A percentile compares a stretch with the other conserved stretches of the same genome.
phyloP scores from a whole-genome alignment of 2,888 invertebrate species.

The Epirrhoe alternata region DNA sequence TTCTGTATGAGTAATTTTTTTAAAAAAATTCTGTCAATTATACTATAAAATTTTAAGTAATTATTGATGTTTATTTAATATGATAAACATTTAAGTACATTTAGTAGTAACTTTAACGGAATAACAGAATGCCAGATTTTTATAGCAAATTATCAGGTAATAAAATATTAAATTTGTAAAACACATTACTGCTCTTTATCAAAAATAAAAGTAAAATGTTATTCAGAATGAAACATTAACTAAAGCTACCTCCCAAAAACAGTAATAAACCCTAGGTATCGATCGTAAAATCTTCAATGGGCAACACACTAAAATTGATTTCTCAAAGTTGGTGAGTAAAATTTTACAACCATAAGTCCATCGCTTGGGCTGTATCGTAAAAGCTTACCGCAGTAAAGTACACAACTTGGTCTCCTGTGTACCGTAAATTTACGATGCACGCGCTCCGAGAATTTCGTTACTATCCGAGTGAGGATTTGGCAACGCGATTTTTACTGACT shows the following conservation, averaged over 20 bases:
- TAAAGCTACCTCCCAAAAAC: background rate
- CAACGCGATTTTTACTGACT: conserved; percentile 63
- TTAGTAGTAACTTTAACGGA: no score
- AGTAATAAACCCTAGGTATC: background rate
- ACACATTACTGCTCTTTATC: background rate
- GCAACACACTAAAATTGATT: conserved; percentile 27
- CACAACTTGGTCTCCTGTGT: conserved; percentile 78
- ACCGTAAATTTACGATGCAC: conserved; percentile 80
- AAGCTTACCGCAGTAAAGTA: conserved; percentile 80
- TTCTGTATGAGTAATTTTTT: background rate
- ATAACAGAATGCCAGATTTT: no score
- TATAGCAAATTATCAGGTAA: no score
- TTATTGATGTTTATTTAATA: no score
- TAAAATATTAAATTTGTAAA: background rate
- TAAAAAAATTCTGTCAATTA: no score
- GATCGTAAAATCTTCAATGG: conserved; percentile 9
- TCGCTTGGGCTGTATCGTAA: conserved; percentile 57
- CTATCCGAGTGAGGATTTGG: conserved; percentile 67
- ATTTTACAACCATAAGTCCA: conserved; percentile 50
- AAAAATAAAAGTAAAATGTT: background rate
- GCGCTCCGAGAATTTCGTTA: conserved; percentile 76
- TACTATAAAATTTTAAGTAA: no score
- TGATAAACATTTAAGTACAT: no score
- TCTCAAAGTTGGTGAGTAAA: conserved; percentile 40
- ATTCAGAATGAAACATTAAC: background rate